phyloP scores from a whole-genome alignment of 2,797 vertebrate species.

The Eidolon dupreanum region DNA sequence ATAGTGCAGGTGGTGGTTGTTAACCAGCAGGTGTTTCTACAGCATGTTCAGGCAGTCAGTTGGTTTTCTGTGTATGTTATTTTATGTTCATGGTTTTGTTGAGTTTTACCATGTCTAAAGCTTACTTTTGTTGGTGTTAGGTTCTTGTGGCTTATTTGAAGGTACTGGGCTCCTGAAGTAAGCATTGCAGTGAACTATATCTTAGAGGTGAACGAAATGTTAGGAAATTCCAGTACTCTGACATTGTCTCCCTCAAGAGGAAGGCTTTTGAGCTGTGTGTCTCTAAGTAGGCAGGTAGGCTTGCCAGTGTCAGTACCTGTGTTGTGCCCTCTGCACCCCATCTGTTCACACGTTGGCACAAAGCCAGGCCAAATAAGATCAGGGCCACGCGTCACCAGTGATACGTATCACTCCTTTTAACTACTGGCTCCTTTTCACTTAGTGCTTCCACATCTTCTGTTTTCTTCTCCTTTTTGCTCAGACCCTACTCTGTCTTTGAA shows the following conservation, averaged over 20 bases:
- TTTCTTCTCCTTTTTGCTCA: background rate
- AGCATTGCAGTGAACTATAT: background rate
- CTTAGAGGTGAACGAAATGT: background rate
- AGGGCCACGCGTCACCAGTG: background rate
- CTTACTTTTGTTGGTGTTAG: background rate
- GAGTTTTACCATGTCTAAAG: background rate
- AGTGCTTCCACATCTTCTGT: background rate
- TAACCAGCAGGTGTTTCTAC: slow-evolving; percentile 34
- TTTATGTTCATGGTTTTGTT: slow-evolving; percentile 5
- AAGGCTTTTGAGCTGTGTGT: background rate
- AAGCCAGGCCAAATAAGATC: background rate
- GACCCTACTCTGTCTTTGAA: background rate
- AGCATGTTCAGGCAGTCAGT: background rate
- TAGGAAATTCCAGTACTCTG: background rate
- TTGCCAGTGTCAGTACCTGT: background rate
- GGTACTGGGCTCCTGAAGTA: background rate
- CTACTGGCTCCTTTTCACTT: background rate
- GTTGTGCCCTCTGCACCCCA: too few relatives aligned
- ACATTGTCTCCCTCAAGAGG: background rate
- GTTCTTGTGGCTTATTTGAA: slow-evolving; percentile 7
- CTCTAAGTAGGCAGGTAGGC: background rate
- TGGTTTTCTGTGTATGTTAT: background rate
- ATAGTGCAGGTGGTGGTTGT: background rate
- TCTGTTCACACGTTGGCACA: background rate
- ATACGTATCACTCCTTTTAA: background rate